phyloP scores from a whole-genome alignment of 2,797 vertebrate species.

The Semotilus atromaculatus region DNA sequence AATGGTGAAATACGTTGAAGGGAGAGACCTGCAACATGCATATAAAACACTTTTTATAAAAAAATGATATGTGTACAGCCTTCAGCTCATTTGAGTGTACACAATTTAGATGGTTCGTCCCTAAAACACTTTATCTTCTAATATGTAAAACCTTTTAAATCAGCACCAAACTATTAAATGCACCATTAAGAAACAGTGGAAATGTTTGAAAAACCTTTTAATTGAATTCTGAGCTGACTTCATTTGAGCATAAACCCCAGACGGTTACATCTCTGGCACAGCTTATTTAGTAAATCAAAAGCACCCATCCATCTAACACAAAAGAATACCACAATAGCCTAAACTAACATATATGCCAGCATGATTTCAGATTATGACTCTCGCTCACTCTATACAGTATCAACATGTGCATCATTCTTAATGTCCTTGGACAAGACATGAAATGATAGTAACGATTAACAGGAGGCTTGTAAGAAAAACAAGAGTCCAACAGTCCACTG shows the following conservation, averaged over 20 bases:
- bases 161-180: neutral
- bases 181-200: neutral
- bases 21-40: neutral
- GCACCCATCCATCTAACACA: neutral
- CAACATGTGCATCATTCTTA: slow-evolving; percentile 17
- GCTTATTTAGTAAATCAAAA: neutral
- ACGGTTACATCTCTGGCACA: neutral
- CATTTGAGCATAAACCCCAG: neutral
- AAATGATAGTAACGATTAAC: slow-evolving; percentile 35
- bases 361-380: slow-evolving; percentile 4
- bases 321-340: neutral
- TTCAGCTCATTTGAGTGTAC: neutral
- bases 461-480: neutral
- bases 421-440: neutral
- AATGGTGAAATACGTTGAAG: neutral
- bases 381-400: neutral
- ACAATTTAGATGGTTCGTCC: neutral
- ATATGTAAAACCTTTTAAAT: neutral
- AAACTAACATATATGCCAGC: neutral
- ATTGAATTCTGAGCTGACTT: neutral
- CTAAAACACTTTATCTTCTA: neutral
- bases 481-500: slow-evolving; percentile 21
- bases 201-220: slow-evolving; percentile 15
- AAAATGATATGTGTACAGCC: neutral
- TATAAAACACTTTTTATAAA: neutral